phyloP scores from a whole-genome alignment of 2,888 invertebrate genomes.

The Pheosia tremula region DNA sequence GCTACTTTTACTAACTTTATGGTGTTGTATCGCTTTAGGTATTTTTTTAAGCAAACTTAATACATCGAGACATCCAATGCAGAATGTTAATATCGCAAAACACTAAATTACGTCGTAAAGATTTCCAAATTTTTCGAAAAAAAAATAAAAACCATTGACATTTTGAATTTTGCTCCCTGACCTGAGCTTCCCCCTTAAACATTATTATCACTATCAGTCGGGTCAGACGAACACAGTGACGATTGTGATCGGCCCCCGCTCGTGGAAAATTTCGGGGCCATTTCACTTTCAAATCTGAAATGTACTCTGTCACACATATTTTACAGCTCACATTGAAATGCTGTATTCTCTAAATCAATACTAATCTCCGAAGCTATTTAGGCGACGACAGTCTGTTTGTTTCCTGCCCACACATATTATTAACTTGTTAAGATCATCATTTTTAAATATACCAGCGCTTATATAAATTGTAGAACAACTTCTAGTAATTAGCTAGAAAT shows the following conservation, averaged over 20 bases:
- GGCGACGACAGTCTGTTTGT: conserved; percentile 2
- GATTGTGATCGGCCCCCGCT: not conserved
- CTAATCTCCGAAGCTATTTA: not conserved
- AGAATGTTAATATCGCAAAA: no score
- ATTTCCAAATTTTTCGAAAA: no score
- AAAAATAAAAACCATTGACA: no score
- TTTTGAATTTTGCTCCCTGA: no score
- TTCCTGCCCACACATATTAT: conserved; percentile 2
- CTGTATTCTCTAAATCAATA: not conserved
- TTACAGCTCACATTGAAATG: not conserved
- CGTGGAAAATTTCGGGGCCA: not conserved
- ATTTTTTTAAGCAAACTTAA: no score
- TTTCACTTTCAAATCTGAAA: not conserved
- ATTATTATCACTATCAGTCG: not conserved
- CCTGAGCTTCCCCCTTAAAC: no score
- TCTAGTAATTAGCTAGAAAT: not conserved
- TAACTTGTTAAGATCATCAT: not conserved
- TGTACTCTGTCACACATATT: not conserved
- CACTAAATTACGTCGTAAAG: no score
- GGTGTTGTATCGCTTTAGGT: no score
- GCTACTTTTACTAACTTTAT: no score
- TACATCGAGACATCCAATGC: no score
- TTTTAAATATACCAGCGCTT: not conserved
- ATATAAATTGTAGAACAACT: not conserved
- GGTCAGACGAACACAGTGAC: not conserved